Base-by-base conservation (phyloP, 2,888 invertebrate genomes). In the Noctua fimbriata region DNA sequence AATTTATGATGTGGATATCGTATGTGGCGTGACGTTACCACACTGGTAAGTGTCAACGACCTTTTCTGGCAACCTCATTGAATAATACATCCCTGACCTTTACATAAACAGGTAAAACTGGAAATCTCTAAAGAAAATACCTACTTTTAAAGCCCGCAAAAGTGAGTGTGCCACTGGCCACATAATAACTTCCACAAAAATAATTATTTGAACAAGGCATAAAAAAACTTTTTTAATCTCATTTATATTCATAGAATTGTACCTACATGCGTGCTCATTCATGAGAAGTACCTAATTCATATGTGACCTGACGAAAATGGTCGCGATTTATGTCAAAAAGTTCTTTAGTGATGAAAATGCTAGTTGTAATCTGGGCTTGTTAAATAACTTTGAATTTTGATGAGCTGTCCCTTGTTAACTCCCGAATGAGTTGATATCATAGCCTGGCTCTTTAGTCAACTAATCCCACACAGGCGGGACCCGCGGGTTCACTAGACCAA, bases 181-280 rank as follows among this genome's bases (percentile, higher is more conserved):
- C 47, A 69, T 85, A 73, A 78, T 81, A 88, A 88, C 89, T 88
- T 86, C 80, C 65, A 67, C 32, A 58, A 66, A 60, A 60, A 80
- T 80, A 84, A 83, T 87, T 83, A 88, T 80, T 82, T 83, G 81
- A 86, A 89, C 83, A 84, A 90, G 88, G 88, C 87, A 90, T 88
- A 88, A 91, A 93, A 76, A 92, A 93, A 93, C 90, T 92, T 93
- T 93, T 93, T 90, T 88, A 93, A 92, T 92, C 92, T 91, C 89
- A 91, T 93, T 92, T 93, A 92, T 92, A 93, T 93, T 92, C 93
- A 93, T 93, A 88, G 89, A 86, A 86, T 87, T 89, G 79, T 88
- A 84, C 76, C 66, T 28, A 55, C 41, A 79, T 49, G 89, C 88
- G 89, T 87, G 89, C 87, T 85, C 88, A 90, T 90, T 89, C 91